Evolutionary conservation across 2,888 invertebrate genomes (phyloP).

Genomic region (Drosophila lutescens): DNA sequence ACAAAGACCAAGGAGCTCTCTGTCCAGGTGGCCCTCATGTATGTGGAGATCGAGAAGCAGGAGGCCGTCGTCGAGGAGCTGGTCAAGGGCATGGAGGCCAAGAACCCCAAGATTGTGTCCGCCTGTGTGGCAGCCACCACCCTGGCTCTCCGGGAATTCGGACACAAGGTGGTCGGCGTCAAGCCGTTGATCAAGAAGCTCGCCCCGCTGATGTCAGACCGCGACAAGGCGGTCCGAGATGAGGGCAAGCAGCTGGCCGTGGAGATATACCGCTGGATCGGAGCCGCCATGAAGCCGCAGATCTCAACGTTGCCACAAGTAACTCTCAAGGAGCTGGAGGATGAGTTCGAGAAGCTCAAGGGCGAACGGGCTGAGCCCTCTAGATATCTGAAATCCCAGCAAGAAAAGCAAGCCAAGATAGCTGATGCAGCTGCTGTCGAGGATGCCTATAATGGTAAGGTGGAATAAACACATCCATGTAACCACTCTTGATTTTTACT

Average conservation of each 20-base stretch:
- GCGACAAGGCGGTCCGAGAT: slow-evolving; percentile 96
- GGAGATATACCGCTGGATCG: slow-evolving; percentile 96
- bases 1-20: slow-evolving; percentile 96
- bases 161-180: slow-evolving; percentile 94
- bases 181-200: slow-evolving; percentile 96
- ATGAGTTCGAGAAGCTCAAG: slow-evolving; percentile 91
- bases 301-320: slow-evolving; percentile 94
- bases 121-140: slow-evolving; percentile 92
- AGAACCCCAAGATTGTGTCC: slow-evolving; percentile 97
- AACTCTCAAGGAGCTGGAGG: slow-evolving; percentile 94
- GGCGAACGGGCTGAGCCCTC: slow-evolving; percentile 83
- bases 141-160: slow-evolving; percentile 93
- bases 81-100: slow-evolving; percentile 96
- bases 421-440: slow-evolving; percentile 85
- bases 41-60: slow-evolving; percentile 97
- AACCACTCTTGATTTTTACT: too few species aligned
- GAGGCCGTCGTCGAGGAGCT: slow-evolving; percentile 95
- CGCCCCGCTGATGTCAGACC: slow-evolving; percentile 92
- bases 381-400: slow-evolving; percentile 84
- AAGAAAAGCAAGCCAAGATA: slow-evolving; percentile 83
- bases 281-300: slow-evolving; percentile 92
- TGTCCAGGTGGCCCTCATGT: slow-evolving; percentile 95
- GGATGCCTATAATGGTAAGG: slow-evolving; percentile 81
- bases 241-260: slow-evolving; percentile 96
- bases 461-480: too few species aligned